Conservation (phyloP, 64 coral and sea anemone genomes). For the Actinia tenebrosa region DNA sequence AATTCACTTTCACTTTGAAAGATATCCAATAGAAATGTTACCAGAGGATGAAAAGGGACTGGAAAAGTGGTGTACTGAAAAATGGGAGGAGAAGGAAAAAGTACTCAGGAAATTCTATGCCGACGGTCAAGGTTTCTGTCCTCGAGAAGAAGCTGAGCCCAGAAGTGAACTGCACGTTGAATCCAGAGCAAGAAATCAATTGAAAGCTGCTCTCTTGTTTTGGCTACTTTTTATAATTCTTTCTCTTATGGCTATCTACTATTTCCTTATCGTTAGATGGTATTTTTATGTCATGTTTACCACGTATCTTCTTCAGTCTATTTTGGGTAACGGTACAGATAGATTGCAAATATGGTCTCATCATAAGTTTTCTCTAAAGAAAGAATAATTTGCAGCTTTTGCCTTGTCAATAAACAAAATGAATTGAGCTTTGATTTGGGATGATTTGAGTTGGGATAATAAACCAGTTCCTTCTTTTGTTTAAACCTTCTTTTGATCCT, state of each 20-base stretch:
- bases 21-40: conserved; percentile 52
- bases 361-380: neutral
- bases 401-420: too few relatives aligned
- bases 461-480: too few relatives aligned
- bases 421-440: too few relatives aligned
- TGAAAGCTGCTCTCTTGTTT: conserved; percentile 43
- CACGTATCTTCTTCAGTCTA: conserved; percentile 27
- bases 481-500: too few relatives aligned
- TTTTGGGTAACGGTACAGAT: conserved; percentile 67
- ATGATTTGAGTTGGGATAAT: too few relatives aligned
- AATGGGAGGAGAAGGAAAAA: conserved; percentile 85
- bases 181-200: conserved; percentile 26
- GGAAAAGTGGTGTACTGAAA: conserved; percentile 84
- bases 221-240: conserved; percentile 62
- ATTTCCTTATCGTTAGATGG: conserved; percentile 46
- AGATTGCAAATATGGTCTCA: conserved; percentile 47
- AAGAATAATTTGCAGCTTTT: neutral
- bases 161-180: conserved; percentile 11
- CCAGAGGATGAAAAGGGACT: conserved; percentile 57
- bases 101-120: conserved; percentile 74
- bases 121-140: conserved; percentile 45
- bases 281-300: conserved; percentile 46
- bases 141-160: conserved; percentile 17
- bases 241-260: conserved; percentile 26
- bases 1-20: conserved; percentile 89